Evolutionary conservation across 1,140 invertebrate genomes (phyloP), one percentile per base, ranked within the genome.

Genomic region (Heliconius hewitsoni): DNA sequence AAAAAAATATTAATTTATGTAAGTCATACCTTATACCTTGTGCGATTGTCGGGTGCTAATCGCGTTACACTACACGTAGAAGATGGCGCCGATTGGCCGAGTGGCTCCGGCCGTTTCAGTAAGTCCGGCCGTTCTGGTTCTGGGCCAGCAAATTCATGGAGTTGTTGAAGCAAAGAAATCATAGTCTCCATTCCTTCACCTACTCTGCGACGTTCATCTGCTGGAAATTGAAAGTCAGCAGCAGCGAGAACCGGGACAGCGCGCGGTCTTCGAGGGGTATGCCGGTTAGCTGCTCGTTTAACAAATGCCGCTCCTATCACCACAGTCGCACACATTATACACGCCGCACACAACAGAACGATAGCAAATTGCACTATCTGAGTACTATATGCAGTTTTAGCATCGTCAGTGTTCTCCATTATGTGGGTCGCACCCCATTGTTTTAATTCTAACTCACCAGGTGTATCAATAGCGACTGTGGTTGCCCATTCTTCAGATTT

Each of bases 81-180:
- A 11, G 95, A 95, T 30, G 95, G 95, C 94, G 90, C 95, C 95
- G 77, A 96, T 84, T n/a, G 96, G 95, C n/a, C 96, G 5, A 85
- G 82, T 2, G 86, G 79, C 0, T 83, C 81, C 11, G 97, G 96
- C 11, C 96, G 97, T 88, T 97, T 97, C 1, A 98, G 95, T 66
- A 98, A 92, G 90, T 98, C 97, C 0, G 97, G 97, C 82, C 97
- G 97, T 77, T 98, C 97, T 18, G 97, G 96, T 91, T 97, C 97
- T 0, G 97, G 97, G 0, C 96, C 97, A 19, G 96, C 97, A 79
- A 97, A 97, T 86, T 97, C 97, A 87, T 97, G 97, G 23, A 97
- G 91, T 88, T 97, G 97, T 89, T 97, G 97, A 39, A 97, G 91
- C 96, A 97, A 97, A 82, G 97, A 97, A 5, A 97, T 94, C 97